A percentile compares a stretch with the other conserved stretches of the same genome.
Evolutionary conservation across 2,797 vertebrate genomes (phyloP).

Genomic region (Acestrorhynchus altus): DNA sequence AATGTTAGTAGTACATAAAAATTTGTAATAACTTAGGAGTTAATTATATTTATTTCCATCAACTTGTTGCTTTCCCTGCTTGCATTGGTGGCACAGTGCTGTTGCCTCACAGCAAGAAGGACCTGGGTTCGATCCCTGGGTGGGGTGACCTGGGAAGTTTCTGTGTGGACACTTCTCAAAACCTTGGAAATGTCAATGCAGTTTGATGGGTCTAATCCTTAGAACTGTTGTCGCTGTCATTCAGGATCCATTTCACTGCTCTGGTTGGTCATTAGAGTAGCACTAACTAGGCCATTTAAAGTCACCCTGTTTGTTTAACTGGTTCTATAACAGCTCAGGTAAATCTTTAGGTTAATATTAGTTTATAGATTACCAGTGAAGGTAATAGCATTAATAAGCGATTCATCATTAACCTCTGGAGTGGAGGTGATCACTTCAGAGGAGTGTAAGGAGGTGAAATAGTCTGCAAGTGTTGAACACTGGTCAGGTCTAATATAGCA

Average conservation of each 20-base stretch:
- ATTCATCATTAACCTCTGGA: conserved; percentile 70
- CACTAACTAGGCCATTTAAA: conserved; percentile 5
- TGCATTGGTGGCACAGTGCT: too few species aligned
- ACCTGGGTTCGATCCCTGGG: too few species aligned
- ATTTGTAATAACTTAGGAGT: too few species aligned
- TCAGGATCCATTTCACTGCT: conserved; percentile 32
- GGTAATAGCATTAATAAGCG: conserved; percentile 52
- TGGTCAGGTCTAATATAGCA: conserved; percentile 18
- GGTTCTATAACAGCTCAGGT: conserved; percentile 41
- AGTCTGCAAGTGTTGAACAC: not conserved
- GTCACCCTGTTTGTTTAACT: conserved; percentile 49
- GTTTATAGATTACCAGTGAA: conserved; percentile 71
- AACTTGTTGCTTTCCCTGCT: too few species aligned
- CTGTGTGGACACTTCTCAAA: not conserved
- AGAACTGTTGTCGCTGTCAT: not conserved
- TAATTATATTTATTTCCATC: too few species aligned
- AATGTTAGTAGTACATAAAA: too few species aligned
- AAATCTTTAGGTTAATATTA: conserved; percentile 49
- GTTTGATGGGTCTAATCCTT: not conserved
- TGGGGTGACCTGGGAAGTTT: too few species aligned
- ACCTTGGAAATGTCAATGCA: not conserved
- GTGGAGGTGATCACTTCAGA: conserved; percentile 60
- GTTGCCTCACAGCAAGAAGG: too few species aligned
- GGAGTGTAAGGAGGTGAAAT: conserved; percentile 24
- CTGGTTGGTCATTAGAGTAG: conserved; percentile 26